Percentiles rank a stretch among this genome's conserved stretches.
phyloP scores from a whole-genome alignment of 2,113 vertebrate genomes.

The Scolopax mira region DNA sequence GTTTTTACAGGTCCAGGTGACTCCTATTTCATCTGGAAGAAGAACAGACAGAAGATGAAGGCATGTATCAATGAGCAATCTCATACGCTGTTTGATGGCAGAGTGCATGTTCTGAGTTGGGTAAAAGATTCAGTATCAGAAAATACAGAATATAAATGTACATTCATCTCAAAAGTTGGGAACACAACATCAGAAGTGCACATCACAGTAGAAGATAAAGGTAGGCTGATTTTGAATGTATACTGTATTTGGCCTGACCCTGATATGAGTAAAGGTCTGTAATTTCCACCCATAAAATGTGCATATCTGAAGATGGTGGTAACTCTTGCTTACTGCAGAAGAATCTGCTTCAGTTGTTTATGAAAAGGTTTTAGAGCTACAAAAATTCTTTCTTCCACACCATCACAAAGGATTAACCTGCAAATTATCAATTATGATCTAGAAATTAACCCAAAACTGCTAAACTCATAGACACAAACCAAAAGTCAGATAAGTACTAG shows the following conservation, averaged over 20 bases:
- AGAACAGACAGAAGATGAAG: slow-evolving; percentile 78
- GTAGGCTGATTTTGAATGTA: background rate
- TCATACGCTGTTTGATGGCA: slow-evolving; percentile 67
- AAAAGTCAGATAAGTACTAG: background rate
- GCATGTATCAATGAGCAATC: slow-evolving; percentile 73
- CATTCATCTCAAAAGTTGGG: slow-evolving; percentile 75
- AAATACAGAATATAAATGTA: slow-evolving; percentile 83
- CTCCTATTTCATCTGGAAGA: slow-evolving; percentile 84
- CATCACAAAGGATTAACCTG: background rate
- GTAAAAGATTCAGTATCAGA: slow-evolving; percentile 77
- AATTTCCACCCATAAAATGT: background rate
- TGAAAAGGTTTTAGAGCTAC: background rate
- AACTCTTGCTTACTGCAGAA: background rate
- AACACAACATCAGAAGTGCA: slow-evolving; percentile 73
- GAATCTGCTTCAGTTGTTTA: background rate
- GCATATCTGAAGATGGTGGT: background rate
- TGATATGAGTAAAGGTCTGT: background rate
- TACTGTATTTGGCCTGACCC: background rate
- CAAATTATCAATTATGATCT: background rate
- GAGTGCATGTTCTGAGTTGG: slow-evolving; percentile 86
- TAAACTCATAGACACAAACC: background rate
- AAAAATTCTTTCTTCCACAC: background rate
- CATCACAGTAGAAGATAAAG: slow-evolving; percentile 69
- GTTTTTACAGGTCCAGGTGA: slow-evolving; percentile 81
- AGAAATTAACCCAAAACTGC: background rate